Evolutionary conservation across 2,113 vertebrate genomes (phyloP).

Genomic region (Orycteropus afer): DNA sequence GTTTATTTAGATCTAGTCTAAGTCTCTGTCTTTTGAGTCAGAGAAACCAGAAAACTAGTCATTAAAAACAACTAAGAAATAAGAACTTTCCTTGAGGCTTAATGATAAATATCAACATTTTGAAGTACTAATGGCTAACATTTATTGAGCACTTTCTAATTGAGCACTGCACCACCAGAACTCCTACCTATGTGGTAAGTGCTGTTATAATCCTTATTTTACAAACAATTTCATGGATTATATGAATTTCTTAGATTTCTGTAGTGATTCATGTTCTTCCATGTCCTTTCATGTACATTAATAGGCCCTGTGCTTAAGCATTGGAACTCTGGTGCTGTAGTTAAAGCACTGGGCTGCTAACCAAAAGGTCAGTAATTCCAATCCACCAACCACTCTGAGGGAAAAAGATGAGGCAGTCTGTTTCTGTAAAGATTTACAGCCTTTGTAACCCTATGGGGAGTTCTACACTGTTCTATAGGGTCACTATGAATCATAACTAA

Average conservation of each 20-base stretch:
- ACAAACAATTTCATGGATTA: background rate
- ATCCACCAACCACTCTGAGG: no score
- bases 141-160: background rate
- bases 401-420: no score
- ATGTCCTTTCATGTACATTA: background rate
- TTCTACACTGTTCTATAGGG: no score
- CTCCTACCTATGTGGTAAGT: background rate
- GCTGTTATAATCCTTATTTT: background rate
- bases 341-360: no score
- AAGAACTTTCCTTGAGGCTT: slow-evolving; percentile 8
- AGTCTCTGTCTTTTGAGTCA: background rate
- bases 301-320: background rate
- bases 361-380: no score
- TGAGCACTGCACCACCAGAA: no score
- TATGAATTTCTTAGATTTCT: background rate
- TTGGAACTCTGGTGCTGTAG: no score
- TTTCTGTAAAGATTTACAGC: no score
- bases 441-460: no score
- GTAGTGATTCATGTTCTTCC: background rate
- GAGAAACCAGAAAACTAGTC: background rate
- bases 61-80: slow-evolving; percentile 19
- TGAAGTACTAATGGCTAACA: background rate
- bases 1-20: background rate
- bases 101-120: background rate
- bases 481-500: no score